Conservation (phyloP, 2,888 invertebrate genomes). For the Chloroclysta siterata region DNA sequence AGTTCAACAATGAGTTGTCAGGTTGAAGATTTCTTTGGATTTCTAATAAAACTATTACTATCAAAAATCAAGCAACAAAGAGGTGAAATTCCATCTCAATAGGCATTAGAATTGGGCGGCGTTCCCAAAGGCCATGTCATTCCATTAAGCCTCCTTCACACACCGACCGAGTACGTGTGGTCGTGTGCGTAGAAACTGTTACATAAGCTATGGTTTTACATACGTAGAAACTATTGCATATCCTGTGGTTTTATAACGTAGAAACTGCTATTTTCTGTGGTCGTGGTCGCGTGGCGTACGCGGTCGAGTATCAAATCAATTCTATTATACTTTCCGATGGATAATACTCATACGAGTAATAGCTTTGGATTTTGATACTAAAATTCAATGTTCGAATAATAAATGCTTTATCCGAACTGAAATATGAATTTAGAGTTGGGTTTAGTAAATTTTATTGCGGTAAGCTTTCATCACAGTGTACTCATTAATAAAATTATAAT, state of each 20-base stretch:
- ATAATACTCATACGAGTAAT: constrained; percentile 52
- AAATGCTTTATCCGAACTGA: constrained; percentile 26
- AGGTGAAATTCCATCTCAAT: constrained; percentile 84
- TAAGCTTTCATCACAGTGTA: constrained; percentile 18
- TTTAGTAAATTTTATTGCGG: constrained; percentile 17
- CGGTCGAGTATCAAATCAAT: constrained; percentile 80
- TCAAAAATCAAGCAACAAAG: constrained; percentile 84
- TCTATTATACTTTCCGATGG: constrained; percentile 68
- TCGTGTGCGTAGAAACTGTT: constrained; percentile 17
- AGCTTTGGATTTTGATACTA: constrained; percentile 38
- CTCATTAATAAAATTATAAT: constrained; percentile 15
- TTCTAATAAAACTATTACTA: constrained; percentile 84
- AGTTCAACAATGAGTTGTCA: constrained; percentile 57
- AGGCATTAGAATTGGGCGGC: constrained; percentile 85
- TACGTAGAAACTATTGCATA: constrained; percentile 7
- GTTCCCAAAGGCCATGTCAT: constrained; percentile 83
- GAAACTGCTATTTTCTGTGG: constrained; percentile 45
- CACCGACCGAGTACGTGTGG: constrained; percentile 65
- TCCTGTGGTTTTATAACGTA: constrained; percentile 5
- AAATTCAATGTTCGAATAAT: constrained; percentile 24
- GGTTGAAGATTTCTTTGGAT: constrained; percentile 69
- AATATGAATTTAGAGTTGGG: constrained; percentile 23
- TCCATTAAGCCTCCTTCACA: constrained; percentile 83
- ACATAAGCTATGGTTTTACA: constrained; percentile 54
- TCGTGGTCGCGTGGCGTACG: constrained; percentile 76